These are phyloP conservation scores for Mormyrops boulengeri DNA, from an alignment of 2,797 vertebrate species.

Conservation along the genomic window DNA sequence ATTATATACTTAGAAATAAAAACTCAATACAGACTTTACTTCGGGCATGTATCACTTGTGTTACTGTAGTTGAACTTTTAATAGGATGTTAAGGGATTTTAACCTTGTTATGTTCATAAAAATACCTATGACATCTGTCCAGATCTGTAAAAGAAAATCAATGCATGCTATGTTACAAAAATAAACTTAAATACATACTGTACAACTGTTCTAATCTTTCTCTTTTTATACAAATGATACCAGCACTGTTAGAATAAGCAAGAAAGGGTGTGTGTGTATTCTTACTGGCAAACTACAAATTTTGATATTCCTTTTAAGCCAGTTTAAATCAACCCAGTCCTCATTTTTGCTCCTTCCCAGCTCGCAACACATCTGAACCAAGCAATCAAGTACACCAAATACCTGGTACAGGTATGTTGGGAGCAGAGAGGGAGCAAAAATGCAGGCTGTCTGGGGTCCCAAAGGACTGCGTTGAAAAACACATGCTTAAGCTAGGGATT, in stretches of 20 bases:
- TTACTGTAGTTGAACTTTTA: background rate
- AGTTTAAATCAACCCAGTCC: background rate
- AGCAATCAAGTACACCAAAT: background rate
- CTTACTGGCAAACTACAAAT: background rate
- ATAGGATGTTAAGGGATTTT: background rate
- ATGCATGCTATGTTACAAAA: background rate
- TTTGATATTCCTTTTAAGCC: background rate
- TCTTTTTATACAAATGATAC: background rate
- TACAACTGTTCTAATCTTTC: background rate
- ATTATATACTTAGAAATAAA: background rate
- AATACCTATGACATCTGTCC: background rate
- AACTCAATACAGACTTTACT: background rate
- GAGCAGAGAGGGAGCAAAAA: background rate
- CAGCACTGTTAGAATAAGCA: background rate
- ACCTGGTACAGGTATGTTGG: background rate
- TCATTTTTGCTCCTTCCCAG: background rate
- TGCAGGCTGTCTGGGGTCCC: background rate
- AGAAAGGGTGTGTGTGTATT: background rate
- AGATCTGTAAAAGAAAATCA: background rate
- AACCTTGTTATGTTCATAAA: background rate
- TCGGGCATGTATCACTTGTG: background rate
- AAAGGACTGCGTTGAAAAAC: background rate
- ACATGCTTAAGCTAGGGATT: background rate
- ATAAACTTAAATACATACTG: slow-evolving; percentile 16
- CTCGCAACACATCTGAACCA: background rate